Base-by-base conservation (phyloP, 1,140 invertebrate genomes). In the Psix sp. region DNA sequence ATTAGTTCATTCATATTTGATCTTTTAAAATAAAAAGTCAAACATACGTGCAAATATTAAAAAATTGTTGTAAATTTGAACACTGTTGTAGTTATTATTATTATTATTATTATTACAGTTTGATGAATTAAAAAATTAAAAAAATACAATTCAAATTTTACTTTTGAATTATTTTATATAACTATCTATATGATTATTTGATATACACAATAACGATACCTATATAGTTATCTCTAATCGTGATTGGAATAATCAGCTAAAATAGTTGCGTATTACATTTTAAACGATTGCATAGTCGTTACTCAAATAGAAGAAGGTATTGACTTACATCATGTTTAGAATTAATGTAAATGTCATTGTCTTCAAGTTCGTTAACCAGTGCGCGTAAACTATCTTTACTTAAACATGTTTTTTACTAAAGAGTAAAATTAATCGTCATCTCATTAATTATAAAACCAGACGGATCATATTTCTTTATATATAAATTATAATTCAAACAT, bases 281-380 rank as follows among this genome's bases (percentile, higher is more conserved):
- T 20, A 24, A 51, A 51, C 38, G 18, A 38, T 38, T 15, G 35
- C 33, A 51, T 18, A 35, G 18, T 16, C 46, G 33, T 51, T 18
- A 20, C 36, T 49, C 31, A 49, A 49, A 49, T 36, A 51, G 33
- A 38, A 38, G 13, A 15, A 51, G 2, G 33, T 38, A 13, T 15
- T 33, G 35, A 33, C 14, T 46, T 46, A 33, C 15, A 5, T 29
- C 26, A 38, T 38, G 14, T 38, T 1, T 1, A 21, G n/a, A 26
- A 38, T 51, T 14, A 24, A 51, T 14, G 20, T 24, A 24, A 51
- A 16, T 51, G 35, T 26, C 33, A 38, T 18, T 15, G 11, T 14
- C 21, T 13, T 51, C 33, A 51, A 38, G 48, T 51, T 51, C 48
- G 35, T 51, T 51, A 21, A 51, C 48, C 48, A n/a, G n/a, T n/a